Base-by-base conservation (phyloP, 2,113 vertebrate genomes). In the Petromus typicus region DNA sequence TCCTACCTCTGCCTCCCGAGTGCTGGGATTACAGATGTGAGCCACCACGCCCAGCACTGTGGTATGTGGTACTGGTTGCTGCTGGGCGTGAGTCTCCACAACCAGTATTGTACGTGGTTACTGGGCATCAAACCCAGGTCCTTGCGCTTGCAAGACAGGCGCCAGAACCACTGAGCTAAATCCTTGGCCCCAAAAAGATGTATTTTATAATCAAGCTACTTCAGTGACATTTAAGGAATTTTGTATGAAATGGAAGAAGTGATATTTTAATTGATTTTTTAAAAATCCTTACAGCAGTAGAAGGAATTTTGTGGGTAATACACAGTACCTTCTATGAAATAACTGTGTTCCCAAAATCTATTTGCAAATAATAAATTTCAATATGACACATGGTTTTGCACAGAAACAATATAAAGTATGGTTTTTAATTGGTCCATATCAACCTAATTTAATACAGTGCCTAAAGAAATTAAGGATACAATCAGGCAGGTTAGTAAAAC, bases 171-270 rank as follows among this genome's bases (percentile, higher is more conserved):
- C n/a, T n/a, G n/a, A n/a, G n/a, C n/a, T n/a, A n/a, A n/a, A n/a
- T n/a, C n/a, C n/a, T n/a, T n/a, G n/a, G n/a, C n/a, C n/a, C n/a
- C n/a, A 64, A 66, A 8, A 66, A 90, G 89, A 75, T 5, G 32
- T 3, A 63, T 45, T 86, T 76, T 90, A 13, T 83, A 30, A 69
- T 86, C 16, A 95, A 34, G 7, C 16, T 67, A 45, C 5, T 69
- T 2, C 32, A 30, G 30, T 94, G 30, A 3, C 1, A 73, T 80
- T 86, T 80, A 69, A 22, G 59, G 25, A 73, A 91, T 73, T 94
- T 85, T 82, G n/a, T 45, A 93, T 20, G 51, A 66, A 64, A 51
- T 94, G 2, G 89, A 94, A 82, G 32, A 66, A 90, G 79, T 90
- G n/a, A 0, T 6, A 73, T 85, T 82, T 93, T 85, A 66, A 48